These are phyloP conservation scores for Apamea crenata DNA, from an alignment of 2,888 invertebrate species.

Conservation along the genomic window DNA sequence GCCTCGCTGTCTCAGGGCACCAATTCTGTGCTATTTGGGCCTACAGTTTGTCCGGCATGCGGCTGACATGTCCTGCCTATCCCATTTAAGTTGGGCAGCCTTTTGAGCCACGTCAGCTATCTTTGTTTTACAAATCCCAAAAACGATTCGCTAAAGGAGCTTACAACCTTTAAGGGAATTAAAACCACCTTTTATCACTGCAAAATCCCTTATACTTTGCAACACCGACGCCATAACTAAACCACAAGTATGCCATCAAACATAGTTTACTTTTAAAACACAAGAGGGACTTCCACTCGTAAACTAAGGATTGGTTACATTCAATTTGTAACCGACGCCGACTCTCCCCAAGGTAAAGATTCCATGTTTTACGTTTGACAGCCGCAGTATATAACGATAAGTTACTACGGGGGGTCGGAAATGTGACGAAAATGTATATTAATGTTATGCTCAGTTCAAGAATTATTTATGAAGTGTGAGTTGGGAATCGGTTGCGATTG, in stretches of 20 bases:
- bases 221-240: conserved; percentile 6
- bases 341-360: conserved; percentile 51
- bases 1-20: too few relatives aligned
- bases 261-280: conserved; percentile 59
- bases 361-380: conserved; percentile 49
- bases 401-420: conserved; percentile 40
- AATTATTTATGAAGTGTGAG: conserved; percentile 33
- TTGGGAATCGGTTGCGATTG: neutral
- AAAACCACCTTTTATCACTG: neutral
- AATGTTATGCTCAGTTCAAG: conserved; percentile 31
- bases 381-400: conserved; percentile 59
- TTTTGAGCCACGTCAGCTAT: too few relatives aligned
- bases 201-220: conserved; percentile 3
- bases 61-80: too few relatives aligned
- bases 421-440: conserved; percentile 53
- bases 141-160: neutral
- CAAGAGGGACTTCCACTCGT: conserved; percentile 46
- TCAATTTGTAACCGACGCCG: conserved; percentile 60
- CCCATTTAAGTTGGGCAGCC: too few relatives aligned
- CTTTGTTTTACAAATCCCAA: neutral
- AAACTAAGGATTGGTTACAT: conserved; percentile 55
- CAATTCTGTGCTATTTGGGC: too few relatives aligned
- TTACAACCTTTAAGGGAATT: neutral
- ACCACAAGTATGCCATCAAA: conserved; percentile 39
- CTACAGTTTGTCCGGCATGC: too few relatives aligned